Percentiles rank a stretch among this genome's conserved stretches.
phyloP scores from a whole-genome alignment of 2,797 vertebrate genomes.

The Valencia hispanica region DNA sequence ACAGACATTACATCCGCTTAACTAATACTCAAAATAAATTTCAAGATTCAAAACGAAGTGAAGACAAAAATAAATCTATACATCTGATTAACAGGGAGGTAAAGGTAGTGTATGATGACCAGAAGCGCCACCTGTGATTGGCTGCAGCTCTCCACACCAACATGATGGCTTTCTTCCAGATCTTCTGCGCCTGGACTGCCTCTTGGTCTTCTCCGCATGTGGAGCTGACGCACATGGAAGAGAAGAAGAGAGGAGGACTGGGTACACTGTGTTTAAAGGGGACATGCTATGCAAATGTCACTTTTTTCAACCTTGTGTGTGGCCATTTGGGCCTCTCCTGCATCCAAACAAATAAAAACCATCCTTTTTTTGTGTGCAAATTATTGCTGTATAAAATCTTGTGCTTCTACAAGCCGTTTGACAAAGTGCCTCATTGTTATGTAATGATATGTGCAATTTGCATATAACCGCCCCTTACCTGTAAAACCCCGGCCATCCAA shows the following conservation, averaged over 20 bases:
- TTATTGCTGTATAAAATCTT: no score
- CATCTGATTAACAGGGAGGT: not conserved
- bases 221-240: constrained; percentile 78
- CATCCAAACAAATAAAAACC: no score
- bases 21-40: not conserved
- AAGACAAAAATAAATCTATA: not conserved
- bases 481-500: no score
- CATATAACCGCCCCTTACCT: no score
- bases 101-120: not conserved
- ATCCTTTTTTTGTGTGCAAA: no score
- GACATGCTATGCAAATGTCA: no score
- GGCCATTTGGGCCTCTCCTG: no score
- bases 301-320: no score
- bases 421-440: no score
- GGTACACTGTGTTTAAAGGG: not conserved
- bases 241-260: no score
- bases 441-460: no score
- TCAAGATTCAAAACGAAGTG: not conserved
- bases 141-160: constrained; percentile 97
- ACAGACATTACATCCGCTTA: constrained; percentile 30
- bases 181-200: constrained; percentile 97
- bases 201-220: constrained; percentile 98
- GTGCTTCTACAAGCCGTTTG: no score
- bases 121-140: constrained; percentile 91
- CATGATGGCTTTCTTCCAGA: constrained; percentile 99